phyloP scores from a whole-genome alignment of 2,113 vertebrate species.

The Callipepla squamata region DNA sequence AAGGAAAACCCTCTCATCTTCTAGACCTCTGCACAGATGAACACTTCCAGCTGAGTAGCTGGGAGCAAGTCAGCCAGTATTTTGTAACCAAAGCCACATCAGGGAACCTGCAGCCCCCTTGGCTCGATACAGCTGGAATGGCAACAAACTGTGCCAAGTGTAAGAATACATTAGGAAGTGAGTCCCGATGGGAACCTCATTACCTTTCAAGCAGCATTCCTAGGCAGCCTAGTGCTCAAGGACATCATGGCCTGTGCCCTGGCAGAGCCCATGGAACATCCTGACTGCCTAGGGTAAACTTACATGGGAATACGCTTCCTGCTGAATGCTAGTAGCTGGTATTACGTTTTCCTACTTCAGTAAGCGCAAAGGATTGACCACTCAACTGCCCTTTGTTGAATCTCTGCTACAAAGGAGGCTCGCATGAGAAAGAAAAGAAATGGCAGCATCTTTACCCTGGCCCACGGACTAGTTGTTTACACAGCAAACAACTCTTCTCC shows the following conservation, averaged over 20 bases:
- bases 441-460: background rate
- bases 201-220: rapidly evolving
- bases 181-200: rapidly evolving
- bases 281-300: background rate
- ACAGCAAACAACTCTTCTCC: background rate
- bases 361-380: background rate
- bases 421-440: background rate
- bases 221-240: background rate
- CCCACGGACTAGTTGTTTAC: rapidly evolving
- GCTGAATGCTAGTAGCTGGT: rapidly evolving
- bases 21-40: rapidly evolving
- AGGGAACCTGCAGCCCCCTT: background rate
- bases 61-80: background rate
- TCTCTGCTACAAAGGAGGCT: background rate
- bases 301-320: background rate
- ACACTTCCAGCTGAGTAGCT: rapidly evolving
- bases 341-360: background rate
- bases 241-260: rapidly evolving
- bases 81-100: background rate
- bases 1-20: background rate
- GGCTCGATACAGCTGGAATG: background rate
- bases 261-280: background rate
- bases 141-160: rapidly evolving
- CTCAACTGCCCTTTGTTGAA: background rate
- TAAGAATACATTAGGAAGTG: background rate